Conservation (phyloP, 2,888 invertebrate genomes). For the Hesperia comma region DNA sequence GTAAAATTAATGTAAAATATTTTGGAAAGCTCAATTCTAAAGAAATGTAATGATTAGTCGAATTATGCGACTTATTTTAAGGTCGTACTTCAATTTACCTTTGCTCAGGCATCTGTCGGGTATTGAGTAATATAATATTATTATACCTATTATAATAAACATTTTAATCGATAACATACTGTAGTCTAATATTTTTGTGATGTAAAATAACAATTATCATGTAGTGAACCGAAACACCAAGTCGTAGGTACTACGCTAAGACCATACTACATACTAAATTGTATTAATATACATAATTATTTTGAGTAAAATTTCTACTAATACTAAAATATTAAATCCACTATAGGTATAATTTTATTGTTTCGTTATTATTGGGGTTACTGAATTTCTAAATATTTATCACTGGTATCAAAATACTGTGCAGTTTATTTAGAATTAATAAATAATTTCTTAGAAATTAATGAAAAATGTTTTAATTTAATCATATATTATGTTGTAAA, state of each 20-base stretch:
- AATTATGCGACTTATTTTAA: conserved; percentile 10
- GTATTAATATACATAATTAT: conserved; percentile 17
- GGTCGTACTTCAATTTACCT: not conserved
- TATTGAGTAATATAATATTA: not conserved
- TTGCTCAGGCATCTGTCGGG: not conserved
- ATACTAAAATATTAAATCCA: not conserved
- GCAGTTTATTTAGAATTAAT: too few relatives aligned
- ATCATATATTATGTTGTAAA: too few relatives aligned
- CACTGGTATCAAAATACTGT: too few relatives aligned
- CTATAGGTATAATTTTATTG: not conserved
- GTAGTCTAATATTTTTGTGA: conserved; percentile 26
- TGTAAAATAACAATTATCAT: conserved; percentile 15
- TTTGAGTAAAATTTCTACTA: conserved; percentile 13
- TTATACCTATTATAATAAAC: not conserved
- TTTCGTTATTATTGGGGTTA: conserved; percentile 2
- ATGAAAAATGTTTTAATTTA: too few relatives aligned
- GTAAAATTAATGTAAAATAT: conserved; percentile 12
- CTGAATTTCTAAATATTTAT: not conserved
- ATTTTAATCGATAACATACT: conserved; percentile 4
- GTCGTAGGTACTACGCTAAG: conserved; percentile 5
- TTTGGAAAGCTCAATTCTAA: conserved; percentile 69
- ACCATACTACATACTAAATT: conserved; percentile 13
- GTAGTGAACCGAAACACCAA: conserved; percentile 21
- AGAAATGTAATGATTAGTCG: conserved; percentile 44
- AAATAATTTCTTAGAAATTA: too few relatives aligned